phyloP scores from a whole-genome alignment of 1,140 invertebrate genomes.

The Lordiphosa mommai region DNA sequence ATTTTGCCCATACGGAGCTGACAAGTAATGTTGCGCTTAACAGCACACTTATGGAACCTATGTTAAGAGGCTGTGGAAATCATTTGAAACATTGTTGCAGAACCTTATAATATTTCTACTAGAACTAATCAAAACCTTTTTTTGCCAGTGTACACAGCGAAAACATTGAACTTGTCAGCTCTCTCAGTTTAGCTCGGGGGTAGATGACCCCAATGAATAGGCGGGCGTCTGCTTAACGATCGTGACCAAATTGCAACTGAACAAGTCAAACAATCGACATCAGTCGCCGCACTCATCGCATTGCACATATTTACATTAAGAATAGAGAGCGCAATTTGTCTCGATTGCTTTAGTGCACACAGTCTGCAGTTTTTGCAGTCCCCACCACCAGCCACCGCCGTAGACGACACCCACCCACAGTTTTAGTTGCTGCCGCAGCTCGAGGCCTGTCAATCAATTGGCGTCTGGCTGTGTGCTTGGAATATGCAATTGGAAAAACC shows the following conservation, averaged over 20 bases:
- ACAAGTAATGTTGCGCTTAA: too few relatives aligned
- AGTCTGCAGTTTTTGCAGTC: conserved; percentile 9
- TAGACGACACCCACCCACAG: neutral
- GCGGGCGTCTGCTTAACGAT: conserved; percentile 69
- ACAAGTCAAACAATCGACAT: conserved; percentile 55
- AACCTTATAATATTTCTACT: too few relatives aligned
- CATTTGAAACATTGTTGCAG: too few relatives aligned
- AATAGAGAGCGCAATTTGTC: conserved; percentile 42
- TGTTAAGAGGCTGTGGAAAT: too few relatives aligned
- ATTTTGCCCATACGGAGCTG: too few relatives aligned
- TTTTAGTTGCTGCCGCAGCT: conserved; percentile 10
- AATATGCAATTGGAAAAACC: conserved; percentile 61
- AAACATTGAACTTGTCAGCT: conserved; percentile 1
- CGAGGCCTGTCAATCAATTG: conserved; percentile 53
- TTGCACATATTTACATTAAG: conserved; percentile 69
- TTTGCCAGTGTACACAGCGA: neutral
- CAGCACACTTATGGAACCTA: too few relatives aligned
- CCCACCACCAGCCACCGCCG: neutral
- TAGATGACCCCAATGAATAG: conserved; percentile 8
- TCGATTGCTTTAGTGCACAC: conserved; percentile 13
- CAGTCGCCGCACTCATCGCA: conserved; percentile 11
- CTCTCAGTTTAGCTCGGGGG: neutral
- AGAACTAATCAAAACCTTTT: too few relatives aligned
- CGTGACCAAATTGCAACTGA: conserved; percentile 71
- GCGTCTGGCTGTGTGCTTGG: conserved; percentile 38